A percentile compares a stretch with the other conserved stretches of the same genome.
phyloP scores from a whole-genome alignment of 1,140 invertebrate species.

The Pissodes strobi region DNA sequence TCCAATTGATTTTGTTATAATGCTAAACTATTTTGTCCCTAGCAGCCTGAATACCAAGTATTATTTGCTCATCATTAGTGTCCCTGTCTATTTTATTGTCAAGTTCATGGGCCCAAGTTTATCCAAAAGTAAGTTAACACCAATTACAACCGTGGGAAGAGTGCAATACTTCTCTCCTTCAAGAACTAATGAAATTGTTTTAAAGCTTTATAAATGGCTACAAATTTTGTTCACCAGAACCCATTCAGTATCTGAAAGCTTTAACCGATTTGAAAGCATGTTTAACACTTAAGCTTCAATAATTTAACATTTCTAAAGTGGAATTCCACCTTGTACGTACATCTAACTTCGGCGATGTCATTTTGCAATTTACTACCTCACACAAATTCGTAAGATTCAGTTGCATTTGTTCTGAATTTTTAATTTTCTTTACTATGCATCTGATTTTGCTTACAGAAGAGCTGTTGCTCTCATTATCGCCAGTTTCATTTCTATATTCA shows the following conservation, averaged over 20 bases:
- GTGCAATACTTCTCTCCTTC: no score
- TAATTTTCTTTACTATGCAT: neutral
- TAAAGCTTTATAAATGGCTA: no score
- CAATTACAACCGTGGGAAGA: no score
- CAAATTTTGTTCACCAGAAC: neutral
- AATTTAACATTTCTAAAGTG: conserved; percentile 1
- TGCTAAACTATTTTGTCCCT: no score
- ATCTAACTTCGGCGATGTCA: neutral
- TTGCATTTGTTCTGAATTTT: neutral
- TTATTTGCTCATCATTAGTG: neutral
- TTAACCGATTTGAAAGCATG: neutral
- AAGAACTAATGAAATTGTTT: no score
- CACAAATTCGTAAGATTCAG: neutral
- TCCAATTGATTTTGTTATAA: no score
- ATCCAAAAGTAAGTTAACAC: no score
- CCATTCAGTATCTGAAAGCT: no score
- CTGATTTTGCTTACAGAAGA: neutral
- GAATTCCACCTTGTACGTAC: no score
- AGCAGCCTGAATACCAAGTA: conserved; percentile 2
- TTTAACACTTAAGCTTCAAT: no score
- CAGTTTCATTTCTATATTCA: neutral
- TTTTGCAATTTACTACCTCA: neutral
- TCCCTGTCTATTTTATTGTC: neutral
- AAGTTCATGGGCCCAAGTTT: no score
- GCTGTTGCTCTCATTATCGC: neutral